phyloP scores from a whole-genome alignment of 2,113 vertebrate species.

The Leptosomus discolor region DNA sequence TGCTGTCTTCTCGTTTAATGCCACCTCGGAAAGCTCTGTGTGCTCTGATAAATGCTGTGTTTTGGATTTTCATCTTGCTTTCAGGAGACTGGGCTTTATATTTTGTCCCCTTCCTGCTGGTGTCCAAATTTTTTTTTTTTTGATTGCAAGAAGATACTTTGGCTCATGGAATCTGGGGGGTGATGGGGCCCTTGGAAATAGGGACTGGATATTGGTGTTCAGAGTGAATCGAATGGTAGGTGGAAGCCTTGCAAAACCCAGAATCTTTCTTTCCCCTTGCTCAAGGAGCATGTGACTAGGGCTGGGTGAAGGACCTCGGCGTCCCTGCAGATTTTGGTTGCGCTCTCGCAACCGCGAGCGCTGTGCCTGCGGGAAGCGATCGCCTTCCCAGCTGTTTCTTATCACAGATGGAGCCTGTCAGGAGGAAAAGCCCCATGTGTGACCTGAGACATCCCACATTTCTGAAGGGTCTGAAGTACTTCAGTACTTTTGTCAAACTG shows the following conservation, averaged over 20 bases:
- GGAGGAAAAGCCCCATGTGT: background rate
- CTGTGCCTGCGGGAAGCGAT: background rate
- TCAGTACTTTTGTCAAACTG: background rate
- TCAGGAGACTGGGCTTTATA: accelerated
- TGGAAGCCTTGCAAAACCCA: background rate
- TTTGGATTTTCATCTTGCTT: background rate
- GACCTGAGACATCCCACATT: background rate
- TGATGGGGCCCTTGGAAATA: background rate
- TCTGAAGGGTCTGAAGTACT: background rate
- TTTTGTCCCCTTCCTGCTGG: accelerated
- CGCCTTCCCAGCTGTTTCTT: slow-evolving; percentile 6
- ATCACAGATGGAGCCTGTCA: background rate
- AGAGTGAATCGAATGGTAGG: accelerated
- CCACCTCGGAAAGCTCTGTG: accelerated
- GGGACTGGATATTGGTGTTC: background rate
- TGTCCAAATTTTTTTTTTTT: background rate
- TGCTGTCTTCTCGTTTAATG: no score
- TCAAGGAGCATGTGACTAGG: background rate
- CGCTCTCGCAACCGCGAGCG: accelerated
- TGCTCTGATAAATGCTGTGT: background rate
- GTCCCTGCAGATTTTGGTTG: background rate
- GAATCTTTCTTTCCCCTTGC: background rate
- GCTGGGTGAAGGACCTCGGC: background rate
- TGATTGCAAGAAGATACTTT: background rate
- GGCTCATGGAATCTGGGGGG: background rate